Conservation (phyloP, 2,888 invertebrate species). For the Dione juno region DNA sequence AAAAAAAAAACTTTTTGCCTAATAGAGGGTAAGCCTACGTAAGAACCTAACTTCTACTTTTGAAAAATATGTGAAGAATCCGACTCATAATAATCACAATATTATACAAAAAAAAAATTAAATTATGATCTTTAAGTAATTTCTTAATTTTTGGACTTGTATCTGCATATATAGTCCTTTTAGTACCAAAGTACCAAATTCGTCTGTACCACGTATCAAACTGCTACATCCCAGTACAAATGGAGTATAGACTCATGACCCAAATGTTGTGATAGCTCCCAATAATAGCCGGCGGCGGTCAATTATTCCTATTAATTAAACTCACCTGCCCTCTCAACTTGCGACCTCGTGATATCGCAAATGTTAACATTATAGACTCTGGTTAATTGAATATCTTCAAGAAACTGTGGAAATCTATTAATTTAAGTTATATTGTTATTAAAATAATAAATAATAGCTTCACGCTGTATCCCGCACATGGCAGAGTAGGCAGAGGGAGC, state of each 20-base stretch:
- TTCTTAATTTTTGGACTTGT: no score
- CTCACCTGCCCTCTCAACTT: constrained; percentile 47
- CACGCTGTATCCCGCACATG: not conserved
- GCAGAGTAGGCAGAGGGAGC: not conserved
- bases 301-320: constrained; percentile 57
- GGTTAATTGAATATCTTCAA: constrained; percentile 35
- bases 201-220: constrained; percentile 54
- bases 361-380: constrained; percentile 37
- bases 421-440: not conserved
- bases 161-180: no score
- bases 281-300: constrained; percentile 80
- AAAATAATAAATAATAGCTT: no score
- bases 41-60: no score
- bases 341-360: not conserved
- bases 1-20: no score
- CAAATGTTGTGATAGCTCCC: constrained; percentile 71
- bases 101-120: no score
- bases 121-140: no score
- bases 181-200: no score
- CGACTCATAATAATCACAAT: no score
- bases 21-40: no score
- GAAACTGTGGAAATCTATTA: not conserved
- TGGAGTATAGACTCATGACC: constrained; percentile 72
- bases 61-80: no score
- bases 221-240: constrained; percentile 32